Evolutionary conservation across 2,797 vertebrate species (phyloP).

Genomic region (Podarcis lilfordi): DNA sequence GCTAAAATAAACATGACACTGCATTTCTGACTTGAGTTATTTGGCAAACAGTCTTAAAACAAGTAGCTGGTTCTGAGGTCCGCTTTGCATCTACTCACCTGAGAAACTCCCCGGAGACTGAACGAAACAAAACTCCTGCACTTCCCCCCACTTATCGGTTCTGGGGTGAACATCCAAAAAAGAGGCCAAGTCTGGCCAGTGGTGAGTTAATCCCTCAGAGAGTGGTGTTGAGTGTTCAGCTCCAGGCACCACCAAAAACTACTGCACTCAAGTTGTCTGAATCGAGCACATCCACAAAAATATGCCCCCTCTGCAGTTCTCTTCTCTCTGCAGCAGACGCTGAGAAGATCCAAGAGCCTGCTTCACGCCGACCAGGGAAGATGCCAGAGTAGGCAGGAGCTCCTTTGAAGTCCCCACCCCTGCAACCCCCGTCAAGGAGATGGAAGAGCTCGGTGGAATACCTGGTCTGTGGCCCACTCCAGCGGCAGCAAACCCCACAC

Average conservation of each 20-base stretch:
- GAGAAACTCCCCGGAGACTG: background rate
- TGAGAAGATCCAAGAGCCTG: background rate
- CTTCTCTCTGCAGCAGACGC: background rate
- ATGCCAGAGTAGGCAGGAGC: background rate
- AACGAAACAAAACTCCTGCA: too few relatives aligned
- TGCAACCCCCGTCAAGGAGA: background rate
- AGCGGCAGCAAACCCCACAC: slow-evolving; percentile 90
- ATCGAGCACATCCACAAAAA: too few relatives aligned
- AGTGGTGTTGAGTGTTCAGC: background rate
- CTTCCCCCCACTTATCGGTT: background rate
- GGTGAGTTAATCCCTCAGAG: background rate
- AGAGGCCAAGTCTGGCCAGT: background rate
- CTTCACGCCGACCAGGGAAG: background rate
- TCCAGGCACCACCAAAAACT: background rate
- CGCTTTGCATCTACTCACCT: background rate
- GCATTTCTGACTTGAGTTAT: background rate
- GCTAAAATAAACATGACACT: too few relatives aligned
- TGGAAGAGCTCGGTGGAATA: slow-evolving; percentile 72
- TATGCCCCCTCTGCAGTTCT: too few relatives aligned
- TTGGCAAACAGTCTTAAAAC: background rate
- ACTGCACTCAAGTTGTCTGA: background rate
- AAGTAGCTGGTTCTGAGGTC: background rate
- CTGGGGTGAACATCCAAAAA: background rate
- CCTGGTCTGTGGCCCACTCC: slow-evolving; percentile 97
- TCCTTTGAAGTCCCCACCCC: background rate